Base-by-base conservation (phyloP, 53 echinoderm and acorn worm species). In the Holothuria scabra region DNA sequence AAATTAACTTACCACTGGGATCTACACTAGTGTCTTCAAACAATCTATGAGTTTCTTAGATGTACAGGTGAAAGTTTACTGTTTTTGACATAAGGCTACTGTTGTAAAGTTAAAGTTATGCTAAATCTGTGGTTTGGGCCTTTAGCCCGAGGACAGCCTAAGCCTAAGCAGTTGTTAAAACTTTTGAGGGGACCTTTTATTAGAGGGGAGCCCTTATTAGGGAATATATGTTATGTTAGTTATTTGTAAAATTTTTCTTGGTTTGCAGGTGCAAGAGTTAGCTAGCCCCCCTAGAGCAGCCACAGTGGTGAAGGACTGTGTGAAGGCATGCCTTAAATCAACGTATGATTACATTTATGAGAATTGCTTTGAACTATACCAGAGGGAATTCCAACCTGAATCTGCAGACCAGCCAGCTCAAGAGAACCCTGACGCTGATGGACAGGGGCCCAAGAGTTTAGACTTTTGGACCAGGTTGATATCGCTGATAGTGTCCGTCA, bases 391-490 rank as follows among this genome's bases (percentile, higher is more conserved):
- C 87, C 95, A 99, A 41, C 91, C 95, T 31, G 99, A 95, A 34
- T 63, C 91, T 28, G 83, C 89, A 16, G 94, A 93, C 12, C 88
- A 88, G 57, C 89, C 86, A 14, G 46, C 62, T 29, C 84, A 79
- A 25, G 85, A 88, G 59, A 76, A 79, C 30, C 84, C 91, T 1
- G 79, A 90, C 20, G 94, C 91, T 16, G 94, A 89, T 24, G 89
- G 94, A 21, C 92, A 90, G 56, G 89, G 92, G 57, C 92, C 94
- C 24, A 92, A 89, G 71, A 94, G 92, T 76, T 82, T 97, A 38
- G 94, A 97, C 80, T 97, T 92, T 92, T 97, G 97, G 97, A 90
- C 97, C 84, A 94, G 95, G 89, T 84, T 97, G 48, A 97, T 97
- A 55, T 92, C 92, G 12, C 85, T 97, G 33, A 94, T 97, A 63